These are phyloP conservation scores for Diprion similis DNA, from an alignment of 1,140 invertebrate genomes.

Conservation along the genomic window DNA sequence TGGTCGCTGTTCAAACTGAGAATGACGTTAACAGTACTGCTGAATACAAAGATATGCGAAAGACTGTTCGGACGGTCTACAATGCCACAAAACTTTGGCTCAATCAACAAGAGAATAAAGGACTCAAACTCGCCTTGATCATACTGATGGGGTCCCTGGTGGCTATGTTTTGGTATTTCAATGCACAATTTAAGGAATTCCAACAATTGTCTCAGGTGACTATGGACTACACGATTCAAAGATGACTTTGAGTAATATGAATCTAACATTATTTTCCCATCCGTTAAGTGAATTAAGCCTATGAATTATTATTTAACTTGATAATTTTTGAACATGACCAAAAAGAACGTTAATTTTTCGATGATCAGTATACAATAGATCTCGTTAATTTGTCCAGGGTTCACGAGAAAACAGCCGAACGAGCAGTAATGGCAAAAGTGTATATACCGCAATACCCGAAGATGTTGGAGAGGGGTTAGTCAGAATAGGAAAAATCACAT, in stretches of 20 bases:
- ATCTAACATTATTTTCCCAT: slow-evolving; percentile 32
- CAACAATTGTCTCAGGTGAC: slow-evolving; percentile 73
- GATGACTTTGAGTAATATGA: slow-evolving; percentile 53
- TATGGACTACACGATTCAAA: slow-evolving; percentile 42
- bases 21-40: slow-evolving; percentile 25
- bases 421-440: slow-evolving; percentile 49
- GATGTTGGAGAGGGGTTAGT: slow-evolving; percentile 79
- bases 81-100: slow-evolving; percentile 63
- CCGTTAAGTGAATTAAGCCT: not conserved
- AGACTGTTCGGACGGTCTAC: slow-evolving; percentile 33
- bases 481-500: slow-evolving; percentile 90
- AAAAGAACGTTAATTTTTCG: slow-evolving; percentile 13
- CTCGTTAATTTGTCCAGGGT: slow-evolving; percentile 44
- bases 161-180: slow-evolving; percentile 75
- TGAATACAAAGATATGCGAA: slow-evolving; percentile 35
- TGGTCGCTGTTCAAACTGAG: slow-evolving; percentile 27
- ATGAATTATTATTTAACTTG: too few relatives aligned
- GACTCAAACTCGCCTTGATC: slow-evolving; percentile 70
- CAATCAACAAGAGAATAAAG: slow-evolving; percentile 73
- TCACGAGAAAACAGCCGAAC: slow-evolving; percentile 54
- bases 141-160: slow-evolving; percentile 71
- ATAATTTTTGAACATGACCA: too few relatives aligned
- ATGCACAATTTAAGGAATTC: slow-evolving; percentile 63
- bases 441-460: slow-evolving; percentile 60
- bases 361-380: not conserved